Evolutionary conservation across 2,888 invertebrate species (phyloP).

Genomic region (Timema podura): DNA sequence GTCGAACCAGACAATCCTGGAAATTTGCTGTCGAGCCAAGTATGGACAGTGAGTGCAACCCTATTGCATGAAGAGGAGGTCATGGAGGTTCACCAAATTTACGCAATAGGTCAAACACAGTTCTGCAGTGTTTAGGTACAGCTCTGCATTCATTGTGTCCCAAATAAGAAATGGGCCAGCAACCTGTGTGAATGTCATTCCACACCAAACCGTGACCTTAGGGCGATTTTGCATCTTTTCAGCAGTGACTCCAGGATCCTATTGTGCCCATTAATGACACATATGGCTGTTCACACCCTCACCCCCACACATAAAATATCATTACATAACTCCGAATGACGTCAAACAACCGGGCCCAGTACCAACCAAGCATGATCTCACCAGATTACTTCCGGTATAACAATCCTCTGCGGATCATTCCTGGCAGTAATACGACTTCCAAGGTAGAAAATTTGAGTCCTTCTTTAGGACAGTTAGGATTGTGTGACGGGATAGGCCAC

Average conservation of each 20-base stretch:
- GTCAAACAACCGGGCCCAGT: background rate
- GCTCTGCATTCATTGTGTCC: background rate
- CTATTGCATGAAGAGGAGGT: slow-evolving; percentile 1
- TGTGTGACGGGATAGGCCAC: background rate
- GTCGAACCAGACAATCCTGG: background rate
- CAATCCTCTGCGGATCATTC: too few species aligned
- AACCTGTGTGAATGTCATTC: background rate
- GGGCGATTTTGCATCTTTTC: background rate
- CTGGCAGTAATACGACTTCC: too few species aligned
- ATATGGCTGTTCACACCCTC: background rate
- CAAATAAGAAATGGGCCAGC: background rate
- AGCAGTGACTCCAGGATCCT: background rate
- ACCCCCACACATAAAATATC: background rate
- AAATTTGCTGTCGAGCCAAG: background rate
- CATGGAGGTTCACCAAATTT: background rate
- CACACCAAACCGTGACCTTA: background rate
- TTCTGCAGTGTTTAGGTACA: background rate
- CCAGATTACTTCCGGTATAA: background rate
- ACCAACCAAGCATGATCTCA: background rate
- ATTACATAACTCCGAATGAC: background rate
- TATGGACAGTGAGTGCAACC: background rate
- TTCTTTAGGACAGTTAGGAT: background rate
- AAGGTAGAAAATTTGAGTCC: background rate
- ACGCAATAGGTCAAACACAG: background rate
- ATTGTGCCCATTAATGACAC: background rate